Percentiles rank a stretch among this genome's conserved stretches.
These are phyloP conservation scores for Calcarius ornatus DNA, from an alignment of 2,113 vertebrate species.

Conservation along the genomic window DNA sequence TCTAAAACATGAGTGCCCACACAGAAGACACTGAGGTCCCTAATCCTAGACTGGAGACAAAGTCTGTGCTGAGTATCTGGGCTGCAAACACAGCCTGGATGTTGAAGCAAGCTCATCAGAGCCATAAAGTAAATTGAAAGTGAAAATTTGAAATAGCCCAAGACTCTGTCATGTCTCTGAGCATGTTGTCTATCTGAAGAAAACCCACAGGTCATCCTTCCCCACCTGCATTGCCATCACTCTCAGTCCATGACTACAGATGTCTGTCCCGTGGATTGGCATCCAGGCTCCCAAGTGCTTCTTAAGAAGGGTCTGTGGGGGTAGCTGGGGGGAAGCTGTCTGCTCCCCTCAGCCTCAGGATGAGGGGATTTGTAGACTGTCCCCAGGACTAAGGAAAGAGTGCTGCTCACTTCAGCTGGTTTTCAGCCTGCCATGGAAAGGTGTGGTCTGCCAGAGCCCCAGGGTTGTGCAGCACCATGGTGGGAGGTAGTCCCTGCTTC, in stretches of 20 bases:
- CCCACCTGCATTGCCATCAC: rapidly evolving
- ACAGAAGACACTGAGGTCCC: background rate
- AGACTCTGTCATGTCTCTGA: background rate
- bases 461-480: rapidly evolving
- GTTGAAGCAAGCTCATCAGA: background rate
- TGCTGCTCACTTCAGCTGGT: background rate
- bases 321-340: background rate
- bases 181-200: background rate
- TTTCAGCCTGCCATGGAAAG: background rate
- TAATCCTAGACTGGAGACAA: background rate
- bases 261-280: background rate
- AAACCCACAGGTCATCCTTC: background rate
- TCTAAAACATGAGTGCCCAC: background rate
- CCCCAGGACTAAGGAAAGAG: background rate
- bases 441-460: background rate
- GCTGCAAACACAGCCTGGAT: background rate
- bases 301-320: background rate
- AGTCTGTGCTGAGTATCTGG: background rate
- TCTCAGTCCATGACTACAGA: rapidly evolving
- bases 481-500: background rate
- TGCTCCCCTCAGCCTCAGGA: background rate
- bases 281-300: background rate
- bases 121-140: background rate
- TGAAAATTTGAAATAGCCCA: background rate
- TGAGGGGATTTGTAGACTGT: background rate